Evolutionary conservation across 2,113 vertebrate species (phyloP), one percentile per base, ranked within the genome.

Genomic region (Xenus cinereus): DNA sequence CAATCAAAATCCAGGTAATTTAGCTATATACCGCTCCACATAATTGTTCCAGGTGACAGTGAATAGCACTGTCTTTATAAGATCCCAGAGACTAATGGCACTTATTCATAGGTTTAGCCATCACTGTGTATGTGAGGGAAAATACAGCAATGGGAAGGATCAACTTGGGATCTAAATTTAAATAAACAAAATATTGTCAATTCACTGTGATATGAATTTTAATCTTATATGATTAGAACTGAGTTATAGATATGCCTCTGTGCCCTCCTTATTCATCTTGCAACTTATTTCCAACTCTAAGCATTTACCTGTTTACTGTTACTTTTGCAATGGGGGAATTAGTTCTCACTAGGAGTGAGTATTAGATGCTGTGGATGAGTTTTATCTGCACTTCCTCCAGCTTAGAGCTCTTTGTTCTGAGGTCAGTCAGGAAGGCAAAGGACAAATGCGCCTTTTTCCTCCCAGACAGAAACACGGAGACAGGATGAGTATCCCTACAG

Each of bases 401-500:
- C 72, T 84, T 82, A 48, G n/a, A 86, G 48, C 50, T 95, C 81
- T 88, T 94, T 96, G 91, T 92, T 85, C 41, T 84, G 79, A 92
- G 41, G 46, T 85, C 85, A 90, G 45, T 19, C 46, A 77, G 90
- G 82, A 91, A 77, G 54, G 46, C 32, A 66, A 66, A 57, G 45
- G 72, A 62, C 7, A 7, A 69, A 64, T 23, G 20, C 9, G 41
- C 54, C 4, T 69, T 37, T 53, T 94, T 87, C 84, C 95, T 93
- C 20, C 63, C 37, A 91, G 82, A 74, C 78, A 87, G 69, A 45
- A 67, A 43, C 7, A 6, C 1, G 46, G 87, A 87, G 77, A 84
- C 89, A 91, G 91, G 94, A 92, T 84, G 81, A 78, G 62, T 48
- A 14, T 30, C 20, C 56, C 43, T 67, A 63, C 33, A 63, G 73